Evolutionary conservation across 2,113 vertebrate genomes (phyloP).

Genomic region (Calidris pygmaea): DNA sequence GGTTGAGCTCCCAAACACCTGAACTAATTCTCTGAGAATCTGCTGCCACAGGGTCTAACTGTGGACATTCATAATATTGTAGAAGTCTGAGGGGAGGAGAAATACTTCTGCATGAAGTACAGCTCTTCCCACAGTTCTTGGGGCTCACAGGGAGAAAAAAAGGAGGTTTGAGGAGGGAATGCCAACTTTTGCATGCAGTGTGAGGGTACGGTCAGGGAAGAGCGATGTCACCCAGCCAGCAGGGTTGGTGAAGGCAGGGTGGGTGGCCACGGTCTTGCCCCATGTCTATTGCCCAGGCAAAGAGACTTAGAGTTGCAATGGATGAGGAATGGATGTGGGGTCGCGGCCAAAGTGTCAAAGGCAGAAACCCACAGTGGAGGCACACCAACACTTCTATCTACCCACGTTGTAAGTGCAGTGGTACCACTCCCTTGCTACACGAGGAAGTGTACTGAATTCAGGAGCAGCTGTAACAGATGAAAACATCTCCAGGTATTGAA

Average conservation of each 20-base stretch:
- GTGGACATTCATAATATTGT: background rate
- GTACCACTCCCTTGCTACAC: background rate
- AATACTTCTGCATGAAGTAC: background rate
- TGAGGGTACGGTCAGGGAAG: background rate
- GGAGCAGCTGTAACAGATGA: background rate
- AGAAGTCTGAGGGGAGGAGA: background rate
- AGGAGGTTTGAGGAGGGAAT: background rate
- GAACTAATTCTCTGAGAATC: background rate
- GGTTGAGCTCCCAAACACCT: background rate
- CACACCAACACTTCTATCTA: background rate
- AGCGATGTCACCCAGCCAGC: rapidly evolving
- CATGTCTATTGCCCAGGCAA: background rate
- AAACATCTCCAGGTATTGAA: background rate
- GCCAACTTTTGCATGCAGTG: background rate
- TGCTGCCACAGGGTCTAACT: background rate
- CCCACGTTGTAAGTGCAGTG: background rate
- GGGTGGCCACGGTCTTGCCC: background rate
- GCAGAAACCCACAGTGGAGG: background rate
- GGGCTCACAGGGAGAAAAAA: background rate
- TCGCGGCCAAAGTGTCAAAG: rapidly evolving
- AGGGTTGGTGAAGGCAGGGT: rapidly evolving
- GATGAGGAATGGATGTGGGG: background rate
- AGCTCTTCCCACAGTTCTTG: background rate
- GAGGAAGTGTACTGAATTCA: background rate
- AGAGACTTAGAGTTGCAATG: rapidly evolving